phyloP scores from a whole-genome alignment of 2,797 vertebrate species.

The Picus viridis region DNA sequence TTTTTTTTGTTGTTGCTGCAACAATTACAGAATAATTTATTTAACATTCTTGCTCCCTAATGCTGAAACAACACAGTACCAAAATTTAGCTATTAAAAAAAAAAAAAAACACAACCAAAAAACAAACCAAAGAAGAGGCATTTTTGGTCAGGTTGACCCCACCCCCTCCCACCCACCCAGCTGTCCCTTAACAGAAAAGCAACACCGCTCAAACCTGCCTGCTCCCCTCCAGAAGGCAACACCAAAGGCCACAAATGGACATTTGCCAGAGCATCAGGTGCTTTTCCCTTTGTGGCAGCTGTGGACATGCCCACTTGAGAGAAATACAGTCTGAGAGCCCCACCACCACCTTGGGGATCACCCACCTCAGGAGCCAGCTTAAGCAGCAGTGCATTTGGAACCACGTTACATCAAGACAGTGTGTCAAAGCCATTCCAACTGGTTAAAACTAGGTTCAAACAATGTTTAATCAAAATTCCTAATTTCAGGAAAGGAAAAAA shows the following conservation, averaged over 20 bases:
- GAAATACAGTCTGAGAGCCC: slow-evolving; percentile 26
- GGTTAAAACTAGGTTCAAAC: slow-evolving; percentile 40
- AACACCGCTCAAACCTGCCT: slow-evolving; percentile 53
- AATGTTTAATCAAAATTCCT: slow-evolving; percentile 50
- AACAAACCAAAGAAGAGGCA: background rate
- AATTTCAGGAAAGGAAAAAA: background rate
- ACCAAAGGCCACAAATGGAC: slow-evolving; percentile 55
- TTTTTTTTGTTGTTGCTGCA: background rate
- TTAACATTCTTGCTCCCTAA: slow-evolving; percentile 55
- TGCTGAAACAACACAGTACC: slow-evolving; percentile 62
- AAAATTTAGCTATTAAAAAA: slow-evolving; percentile 66
- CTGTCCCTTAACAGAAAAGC: slow-evolving; percentile 51
- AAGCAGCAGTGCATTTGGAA: slow-evolving; percentile 31
- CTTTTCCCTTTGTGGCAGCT: slow-evolving; percentile 29
- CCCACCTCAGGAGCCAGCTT: slow-evolving; percentile 7
- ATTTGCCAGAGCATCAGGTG: slow-evolving; percentile 44
- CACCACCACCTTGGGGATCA: background rate
- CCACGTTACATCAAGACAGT: background rate
- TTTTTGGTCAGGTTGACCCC: slow-evolving; percentile 59
- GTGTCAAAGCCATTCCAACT: slow-evolving; percentile 51
- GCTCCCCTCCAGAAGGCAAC: slow-evolving; percentile 21
- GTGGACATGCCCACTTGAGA: slow-evolving; percentile 18
- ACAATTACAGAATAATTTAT: slow-evolving; percentile 10
- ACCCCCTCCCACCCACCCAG: background rate
- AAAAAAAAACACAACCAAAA: too few relatives aligned